Base-by-base conservation (phyloP, 2,888 invertebrate species). In the Amphipoea oculea region DNA sequence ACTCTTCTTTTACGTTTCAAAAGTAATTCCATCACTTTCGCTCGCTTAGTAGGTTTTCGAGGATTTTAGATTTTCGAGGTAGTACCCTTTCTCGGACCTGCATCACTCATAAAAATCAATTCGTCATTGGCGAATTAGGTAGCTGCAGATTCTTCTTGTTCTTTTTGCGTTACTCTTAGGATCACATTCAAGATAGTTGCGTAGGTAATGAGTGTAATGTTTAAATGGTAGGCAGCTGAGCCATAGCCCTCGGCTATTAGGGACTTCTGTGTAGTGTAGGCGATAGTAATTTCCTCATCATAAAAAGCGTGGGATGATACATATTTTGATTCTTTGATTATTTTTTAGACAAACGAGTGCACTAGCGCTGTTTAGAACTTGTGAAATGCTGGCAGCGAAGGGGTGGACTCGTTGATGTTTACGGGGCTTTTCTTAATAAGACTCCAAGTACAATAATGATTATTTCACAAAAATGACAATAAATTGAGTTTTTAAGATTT, bases 281-380 rank as follows among this genome's bases (percentile, higher is more conserved):
- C 82, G 77, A 73, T 75, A 72, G 60, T 65, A 77, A 86, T 86
- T 87, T 76, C 71, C 82, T 77, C 54, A 79, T 85, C 29, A 40
- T 73, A 79, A 65, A 68, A 5, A 40, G 70, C 63, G 86, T 86
- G 63, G 85, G 82, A 75, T 66, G 73, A 65, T 60, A 78, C 48
- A 74, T 4, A 17, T 60, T 84, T 65, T 71, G 7, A n/a, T 48
- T 85, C 1, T 14, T n/a, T 40, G 4, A 6, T 69, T 54, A 66
- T 63, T 48, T 75, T 85, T 70, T 42, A 42, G 17, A 29, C 29
- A n/a, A 62, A 62, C 29, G 29, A 14, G 62, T 62, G 14, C 14
- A 62, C 5, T 62, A 62, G 62, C 60, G 60, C 12, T 60, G 1
- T 36, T 2, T 36, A 36, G 40, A 42, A 42, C 40, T 42, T 42